Evolutionary conservation across 2,113 vertebrate genomes (phyloP), one percentile per base, ranked within the genome.

Genomic region (Felis chaus): DNA sequence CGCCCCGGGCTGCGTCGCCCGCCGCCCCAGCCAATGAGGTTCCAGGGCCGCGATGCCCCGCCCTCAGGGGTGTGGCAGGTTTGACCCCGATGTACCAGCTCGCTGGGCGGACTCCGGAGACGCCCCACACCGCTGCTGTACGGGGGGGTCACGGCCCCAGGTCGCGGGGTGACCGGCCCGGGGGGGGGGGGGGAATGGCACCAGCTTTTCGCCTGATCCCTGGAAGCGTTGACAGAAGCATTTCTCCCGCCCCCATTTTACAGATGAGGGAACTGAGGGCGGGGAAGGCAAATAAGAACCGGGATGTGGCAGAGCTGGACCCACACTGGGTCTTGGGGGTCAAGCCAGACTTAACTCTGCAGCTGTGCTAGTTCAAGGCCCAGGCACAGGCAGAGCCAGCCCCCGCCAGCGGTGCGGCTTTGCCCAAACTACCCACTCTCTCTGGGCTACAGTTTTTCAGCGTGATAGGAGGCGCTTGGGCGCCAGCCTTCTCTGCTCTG

Each of bases 31-130:
- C 89, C 84, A 91, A 82, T 90, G 79, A 85, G 18, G 33, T 3
- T 45, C 18, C 25, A 0, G 3, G 10, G 25, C 45, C 2, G 1
- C 3, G 0, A 4, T 5, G 7, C n/a, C 29, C 36, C 45, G 55
- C 23, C 45, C 48, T n/a, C 48, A 33, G 94, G n/a, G n/a, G 53
- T 1, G 61, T 27, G 0, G n/a, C 36, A 15, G 91, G 15, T 19
- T 57, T 5, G 91, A 8, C 36, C 61, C 6, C 57, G 66, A 2
- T 0, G 31, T 29, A 9, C 48, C 7, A 1, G 2, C 8, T 1
- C 0, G 21, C 11, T 3, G 36, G 36, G 39, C 5, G 29, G 31
- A 5, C 8, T 16, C 14, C 2, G 19, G 29, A 8, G 2, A 7
- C 25, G 1, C 16, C 31, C n/a, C 27, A 29, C 48, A 27, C 14